Conservation (phyloP, 1,140 invertebrate species). For the Penaeus indicus region DNA sequence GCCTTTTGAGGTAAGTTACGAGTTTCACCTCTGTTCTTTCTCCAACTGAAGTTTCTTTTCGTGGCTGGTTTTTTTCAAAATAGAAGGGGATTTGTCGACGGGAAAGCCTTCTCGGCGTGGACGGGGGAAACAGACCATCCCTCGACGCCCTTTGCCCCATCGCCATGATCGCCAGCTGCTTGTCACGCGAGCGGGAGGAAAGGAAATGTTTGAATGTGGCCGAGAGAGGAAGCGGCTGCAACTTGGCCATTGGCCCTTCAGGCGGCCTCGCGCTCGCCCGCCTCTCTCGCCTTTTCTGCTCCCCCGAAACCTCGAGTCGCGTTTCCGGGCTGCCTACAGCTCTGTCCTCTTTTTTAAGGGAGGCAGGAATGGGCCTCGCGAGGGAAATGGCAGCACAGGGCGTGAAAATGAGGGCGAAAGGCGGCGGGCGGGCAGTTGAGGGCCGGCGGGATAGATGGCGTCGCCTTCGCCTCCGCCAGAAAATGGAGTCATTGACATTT, state of each 20-base stretch:
- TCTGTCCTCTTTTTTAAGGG: too few species aligned
- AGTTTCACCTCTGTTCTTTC: slow-evolving; percentile 45
- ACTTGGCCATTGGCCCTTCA: slow-evolving; percentile 59
- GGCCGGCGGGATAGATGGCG: slow-evolving; percentile 61
- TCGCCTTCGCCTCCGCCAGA: slow-evolving; percentile 49
- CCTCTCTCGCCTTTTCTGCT: neutral
- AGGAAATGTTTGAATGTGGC: slow-evolving; percentile 51
- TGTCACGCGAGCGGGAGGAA: slow-evolving; percentile 38
- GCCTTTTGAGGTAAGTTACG: slow-evolving; percentile 54
- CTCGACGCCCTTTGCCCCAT: neutral
- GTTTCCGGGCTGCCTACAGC: too few species aligned
- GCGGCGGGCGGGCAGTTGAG: slow-evolving; percentile 34
- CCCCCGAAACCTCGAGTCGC: neutral
- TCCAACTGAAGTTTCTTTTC: slow-evolving; percentile 55
- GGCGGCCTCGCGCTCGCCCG: slow-evolving; percentile 33
- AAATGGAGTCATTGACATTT: slow-evolving; percentile 65
- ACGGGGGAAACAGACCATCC: neutral
- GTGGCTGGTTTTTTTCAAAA: neutral
- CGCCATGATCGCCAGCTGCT: slow-evolving; percentile 31
- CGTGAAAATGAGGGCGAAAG: slow-evolving; percentile 23
- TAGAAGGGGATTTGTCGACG: neutral
- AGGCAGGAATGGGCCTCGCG: too few species aligned
- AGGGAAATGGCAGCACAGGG: too few species aligned
- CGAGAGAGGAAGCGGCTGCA: slow-evolving; percentile 31
- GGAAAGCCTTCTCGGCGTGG: neutral